phyloP scores from a whole-genome alignment of 92 coral and sea anemone genomes.

The Plumapathes pennacea region DNA sequence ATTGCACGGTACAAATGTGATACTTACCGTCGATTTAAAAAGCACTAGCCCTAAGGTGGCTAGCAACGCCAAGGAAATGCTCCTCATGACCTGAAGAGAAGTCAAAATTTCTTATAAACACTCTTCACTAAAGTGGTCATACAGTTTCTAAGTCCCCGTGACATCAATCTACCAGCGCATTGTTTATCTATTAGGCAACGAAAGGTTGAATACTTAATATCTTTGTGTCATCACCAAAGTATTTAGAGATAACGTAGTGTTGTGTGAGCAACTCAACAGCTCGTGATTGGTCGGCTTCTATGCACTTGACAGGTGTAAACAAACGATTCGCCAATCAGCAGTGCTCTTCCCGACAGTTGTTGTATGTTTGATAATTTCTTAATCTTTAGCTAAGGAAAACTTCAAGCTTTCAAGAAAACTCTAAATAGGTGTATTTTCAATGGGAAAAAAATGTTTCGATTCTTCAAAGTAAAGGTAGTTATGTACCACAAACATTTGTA shows the following conservation, averaged over 20 bases:
- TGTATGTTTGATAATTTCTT: conserved; percentile 64
- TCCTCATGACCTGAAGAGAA: conserved; percentile 97
- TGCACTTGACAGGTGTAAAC: conserved; percentile 67
- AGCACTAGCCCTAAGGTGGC: conserved; percentile 91
- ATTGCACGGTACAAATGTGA: too few relatives aligned
- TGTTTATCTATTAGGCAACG: conserved; percentile 99
- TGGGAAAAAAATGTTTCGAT: too few relatives aligned
- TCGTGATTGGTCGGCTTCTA: conserved; percentile 65
- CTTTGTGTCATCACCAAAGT: conserved; percentile 94
- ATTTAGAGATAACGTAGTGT: conserved; percentile 99
- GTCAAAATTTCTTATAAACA: conserved; percentile 75
- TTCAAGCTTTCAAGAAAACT: conserved; percentile 16
- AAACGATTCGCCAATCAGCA: conserved; percentile 76
- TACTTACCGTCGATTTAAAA: conserved; percentile 91
- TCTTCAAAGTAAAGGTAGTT: too few relatives aligned
- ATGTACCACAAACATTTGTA: too few relatives aligned
- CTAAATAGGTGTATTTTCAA: conserved; percentile 6
- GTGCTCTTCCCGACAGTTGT: conserved; percentile 33
- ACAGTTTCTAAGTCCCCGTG: conserved; percentile 73
- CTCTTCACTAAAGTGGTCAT: conserved; percentile 67
- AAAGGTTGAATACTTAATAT: conserved; percentile 83
- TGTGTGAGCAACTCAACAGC: conserved; percentile 61
- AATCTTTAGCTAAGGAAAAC: conserved; percentile 55
- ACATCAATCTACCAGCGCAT: conserved; percentile 87
- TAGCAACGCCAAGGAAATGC: conserved; percentile 92